Evolutionary conservation across 2,797 vertebrate genomes (phyloP).

Genomic region (Babyrousa celebensis): DNA sequence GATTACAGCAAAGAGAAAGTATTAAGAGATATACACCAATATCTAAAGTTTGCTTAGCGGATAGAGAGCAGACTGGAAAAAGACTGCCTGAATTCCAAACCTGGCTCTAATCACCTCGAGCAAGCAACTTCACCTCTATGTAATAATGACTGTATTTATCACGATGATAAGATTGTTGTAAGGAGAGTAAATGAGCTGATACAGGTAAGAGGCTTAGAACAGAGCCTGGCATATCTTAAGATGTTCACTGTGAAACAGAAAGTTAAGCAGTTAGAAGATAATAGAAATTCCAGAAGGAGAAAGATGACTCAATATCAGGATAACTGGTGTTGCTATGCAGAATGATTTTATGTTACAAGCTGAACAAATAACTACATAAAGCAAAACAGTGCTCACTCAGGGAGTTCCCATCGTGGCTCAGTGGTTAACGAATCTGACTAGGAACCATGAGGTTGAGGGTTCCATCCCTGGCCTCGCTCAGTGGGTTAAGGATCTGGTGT

Average conservation of each 20-base stretch:
- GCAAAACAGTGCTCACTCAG: not conserved
- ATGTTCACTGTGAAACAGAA: not conserved
- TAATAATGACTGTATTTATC: not conserved
- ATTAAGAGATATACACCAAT: not conserved
- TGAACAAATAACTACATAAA: slow-evolving; percentile 52
- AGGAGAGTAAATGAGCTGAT: not conserved
- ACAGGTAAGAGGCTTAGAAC: not conserved
- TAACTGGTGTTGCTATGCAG: not conserved
- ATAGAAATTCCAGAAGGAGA: not conserved
- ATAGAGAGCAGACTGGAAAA: not conserved
- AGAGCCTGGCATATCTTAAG: not conserved
- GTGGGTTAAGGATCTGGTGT: too few relatives aligned
- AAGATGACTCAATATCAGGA: not conserved
- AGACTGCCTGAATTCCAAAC: not conserved
- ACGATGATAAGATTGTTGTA: not conserved
- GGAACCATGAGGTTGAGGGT: too few relatives aligned
- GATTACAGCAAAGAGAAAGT: not conserved
- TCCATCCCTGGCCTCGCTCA: too few relatives aligned
- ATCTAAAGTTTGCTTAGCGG: not conserved
- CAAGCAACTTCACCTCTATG: not conserved
- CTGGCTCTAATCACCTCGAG: not conserved
- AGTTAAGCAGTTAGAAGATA: not conserved
- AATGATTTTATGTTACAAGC: not conserved
- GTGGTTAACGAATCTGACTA: too few relatives aligned
- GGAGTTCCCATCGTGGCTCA: too few relatives aligned